Evolutionary conservation across 2,797 vertebrate species (phyloP).

Genomic region (Limosa lapponica): DNA sequence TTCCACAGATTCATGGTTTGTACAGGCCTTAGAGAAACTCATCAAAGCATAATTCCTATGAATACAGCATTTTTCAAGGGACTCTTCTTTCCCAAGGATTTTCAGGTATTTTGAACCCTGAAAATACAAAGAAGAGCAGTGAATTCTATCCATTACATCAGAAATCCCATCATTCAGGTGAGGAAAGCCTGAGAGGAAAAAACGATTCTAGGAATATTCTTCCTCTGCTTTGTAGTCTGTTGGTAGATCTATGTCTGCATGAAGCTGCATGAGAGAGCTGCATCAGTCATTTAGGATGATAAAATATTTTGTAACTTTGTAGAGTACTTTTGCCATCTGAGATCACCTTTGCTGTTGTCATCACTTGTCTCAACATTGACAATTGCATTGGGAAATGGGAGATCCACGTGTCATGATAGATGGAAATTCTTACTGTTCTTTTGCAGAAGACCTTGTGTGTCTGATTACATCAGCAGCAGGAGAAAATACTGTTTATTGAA

Average conservation of each 20-base stretch:
- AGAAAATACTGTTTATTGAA: neutral
- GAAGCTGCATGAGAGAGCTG: neutral
- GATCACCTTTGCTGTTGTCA: neutral
- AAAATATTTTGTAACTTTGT: neutral
- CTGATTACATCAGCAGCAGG: neutral
- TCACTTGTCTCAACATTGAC: neutral
- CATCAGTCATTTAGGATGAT: neutral
- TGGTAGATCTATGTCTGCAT: neutral
- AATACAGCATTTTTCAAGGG: neutral
- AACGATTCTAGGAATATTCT: neutral
- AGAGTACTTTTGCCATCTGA: neutral
- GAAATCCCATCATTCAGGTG: neutral
- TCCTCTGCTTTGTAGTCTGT: neutral
- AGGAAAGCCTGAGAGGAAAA: neutral
- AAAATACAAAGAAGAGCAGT: neutral
- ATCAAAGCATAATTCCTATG: neutral
- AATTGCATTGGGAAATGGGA: neutral
- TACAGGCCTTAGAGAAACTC: neutral
- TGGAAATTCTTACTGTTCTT: neutral
- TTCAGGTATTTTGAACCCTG: neutral
- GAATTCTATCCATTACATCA: neutral
- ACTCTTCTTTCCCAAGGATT: neutral
- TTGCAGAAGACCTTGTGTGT: neutral
- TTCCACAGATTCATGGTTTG: neutral
- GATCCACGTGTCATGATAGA: neutral